Percentiles rank a stretch among this genome's conserved stretches.
These are phyloP conservation scores for Rhorus exstirpatorius DNA, from an alignment of 2,888 invertebrate genomes.

Conservation along the genomic window DNA sequence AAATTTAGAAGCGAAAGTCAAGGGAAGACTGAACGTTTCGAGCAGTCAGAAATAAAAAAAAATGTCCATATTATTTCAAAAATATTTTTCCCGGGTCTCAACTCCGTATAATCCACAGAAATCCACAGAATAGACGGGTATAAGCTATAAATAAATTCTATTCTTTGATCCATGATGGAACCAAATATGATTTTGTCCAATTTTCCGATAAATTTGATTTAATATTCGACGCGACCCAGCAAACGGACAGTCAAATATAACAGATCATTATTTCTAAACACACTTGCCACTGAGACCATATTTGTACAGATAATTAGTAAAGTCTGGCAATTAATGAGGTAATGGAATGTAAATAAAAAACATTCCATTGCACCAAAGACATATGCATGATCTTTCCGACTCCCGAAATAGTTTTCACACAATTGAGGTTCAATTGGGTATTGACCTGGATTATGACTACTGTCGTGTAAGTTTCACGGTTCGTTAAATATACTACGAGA, in stretches of 20 bases:
- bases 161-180: conserved; percentile 28
- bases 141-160: conserved; percentile 13
- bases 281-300: conserved; percentile 9
- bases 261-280: neutral
- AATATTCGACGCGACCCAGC: conserved; percentile 6
- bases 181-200: conserved; percentile 18
- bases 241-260: conserved; percentile 33
- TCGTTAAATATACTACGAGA: conserved; percentile 44
- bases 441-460: conserved; percentile 45
- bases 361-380: neutral
- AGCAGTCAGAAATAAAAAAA: no score
- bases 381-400: neutral
- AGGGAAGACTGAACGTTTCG: no score
- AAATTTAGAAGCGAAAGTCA: no score
- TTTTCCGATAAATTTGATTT: conserved; percentile 55
- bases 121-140: conserved; percentile 10
- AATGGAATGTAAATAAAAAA: neutral
- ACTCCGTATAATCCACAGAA: no score
- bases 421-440: conserved; percentile 50
- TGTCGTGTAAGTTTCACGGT: conserved; percentile 37
- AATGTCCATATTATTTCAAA: no score
- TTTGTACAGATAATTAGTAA: conserved; percentile 7
- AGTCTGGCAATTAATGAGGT: conserved; percentile 14
- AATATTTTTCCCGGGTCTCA: no score
- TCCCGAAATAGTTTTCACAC: neutral